Percentiles rank a stretch among this genome's conserved stretches.
Evolutionary conservation across 2,113 vertebrate genomes (phyloP).

Genomic region (Triplophysa siluroides): DNA sequence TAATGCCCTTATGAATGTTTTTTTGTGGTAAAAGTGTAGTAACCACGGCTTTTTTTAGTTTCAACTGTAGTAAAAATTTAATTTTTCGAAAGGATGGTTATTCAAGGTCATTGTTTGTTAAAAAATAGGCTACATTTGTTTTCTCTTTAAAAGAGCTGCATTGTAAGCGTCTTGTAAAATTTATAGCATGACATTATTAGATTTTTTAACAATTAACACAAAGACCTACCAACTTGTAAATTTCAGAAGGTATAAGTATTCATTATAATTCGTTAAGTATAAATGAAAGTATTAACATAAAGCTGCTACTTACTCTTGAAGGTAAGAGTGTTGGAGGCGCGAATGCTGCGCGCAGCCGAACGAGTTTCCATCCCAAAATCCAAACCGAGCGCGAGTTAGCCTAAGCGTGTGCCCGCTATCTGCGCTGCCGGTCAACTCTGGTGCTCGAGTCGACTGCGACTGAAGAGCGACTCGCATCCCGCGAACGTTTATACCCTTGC

Average conservation of each 20-base stretch:
- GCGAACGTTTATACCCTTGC: conserved; percentile 64
- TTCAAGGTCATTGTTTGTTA: too few species aligned
- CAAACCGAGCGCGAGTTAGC: conserved; percentile 83
- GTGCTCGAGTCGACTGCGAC: conserved; percentile 58
- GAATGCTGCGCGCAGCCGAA: conserved; percentile 55
- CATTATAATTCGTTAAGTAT: neutral
- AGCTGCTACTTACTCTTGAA: conserved; percentile 73
- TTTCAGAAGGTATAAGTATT: neutral
- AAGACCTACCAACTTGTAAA: too few species aligned
- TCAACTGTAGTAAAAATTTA: too few species aligned
- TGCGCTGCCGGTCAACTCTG: conserved; percentile 75
- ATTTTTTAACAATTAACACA: too few species aligned
- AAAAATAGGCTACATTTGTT: too few species aligned
- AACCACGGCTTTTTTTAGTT: too few species aligned
- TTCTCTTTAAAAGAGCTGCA: too few species aligned
- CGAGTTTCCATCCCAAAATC: conserved; percentile 74
- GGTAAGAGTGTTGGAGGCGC: conserved; percentile 59
- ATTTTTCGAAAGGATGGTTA: too few species aligned
- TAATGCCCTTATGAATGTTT: neutral
- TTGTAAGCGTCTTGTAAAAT: too few species aligned
- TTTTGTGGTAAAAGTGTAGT: too few species aligned
- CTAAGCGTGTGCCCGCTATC: conserved; percentile 77
- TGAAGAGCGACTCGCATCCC: conserved; percentile 60
- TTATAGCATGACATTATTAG: too few species aligned
- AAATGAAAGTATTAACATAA: neutral